These are phyloP conservation scores for Aleadryas rufinucha DNA, from an alignment of 2,113 vertebrate species.

Conservation along the genomic window DNA sequence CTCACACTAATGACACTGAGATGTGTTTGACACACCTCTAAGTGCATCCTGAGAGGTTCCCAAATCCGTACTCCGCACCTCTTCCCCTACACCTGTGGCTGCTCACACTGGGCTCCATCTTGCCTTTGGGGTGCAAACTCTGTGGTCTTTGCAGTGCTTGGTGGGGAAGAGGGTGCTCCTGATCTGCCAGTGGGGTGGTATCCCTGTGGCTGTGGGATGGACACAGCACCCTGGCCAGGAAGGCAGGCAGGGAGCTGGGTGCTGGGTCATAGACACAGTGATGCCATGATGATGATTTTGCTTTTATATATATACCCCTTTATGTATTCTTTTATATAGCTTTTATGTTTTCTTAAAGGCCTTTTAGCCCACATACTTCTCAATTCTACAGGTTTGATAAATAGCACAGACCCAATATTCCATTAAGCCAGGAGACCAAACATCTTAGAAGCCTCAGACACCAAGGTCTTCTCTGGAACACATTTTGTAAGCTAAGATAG, in stretches of 20 bases:
- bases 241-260: neutral
- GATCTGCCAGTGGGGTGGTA: neutral
- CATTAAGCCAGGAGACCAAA: too few species aligned
- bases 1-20: neutral
- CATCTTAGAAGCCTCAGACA: too few species aligned
- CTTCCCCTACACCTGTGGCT: neutral
- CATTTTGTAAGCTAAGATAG: too few species aligned
- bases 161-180: neutral
- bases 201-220: neutral
- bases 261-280: rapidly evolving
- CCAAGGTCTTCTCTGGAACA: too few species aligned
- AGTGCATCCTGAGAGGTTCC: neutral
- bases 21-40: neutral
- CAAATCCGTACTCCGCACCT: neutral
- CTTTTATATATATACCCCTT: too few species aligned
- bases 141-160: neutral
- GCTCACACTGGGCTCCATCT: neutral
- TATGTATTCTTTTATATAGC: too few species aligned
- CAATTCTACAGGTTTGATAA: too few species aligned
- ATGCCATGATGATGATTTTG: too few species aligned
- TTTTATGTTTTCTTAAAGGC: too few species aligned
- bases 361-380: too few species aligned
- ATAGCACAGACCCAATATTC: too few species aligned
- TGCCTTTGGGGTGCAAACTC: neutral
- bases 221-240: neutral